Percentiles rank a stretch among this genome's conserved stretches.
These are phyloP conservation scores for Sternotherus odoratus DNA, from an alignment of 2,797 vertebrate genomes.

Conservation along the genomic window DNA sequence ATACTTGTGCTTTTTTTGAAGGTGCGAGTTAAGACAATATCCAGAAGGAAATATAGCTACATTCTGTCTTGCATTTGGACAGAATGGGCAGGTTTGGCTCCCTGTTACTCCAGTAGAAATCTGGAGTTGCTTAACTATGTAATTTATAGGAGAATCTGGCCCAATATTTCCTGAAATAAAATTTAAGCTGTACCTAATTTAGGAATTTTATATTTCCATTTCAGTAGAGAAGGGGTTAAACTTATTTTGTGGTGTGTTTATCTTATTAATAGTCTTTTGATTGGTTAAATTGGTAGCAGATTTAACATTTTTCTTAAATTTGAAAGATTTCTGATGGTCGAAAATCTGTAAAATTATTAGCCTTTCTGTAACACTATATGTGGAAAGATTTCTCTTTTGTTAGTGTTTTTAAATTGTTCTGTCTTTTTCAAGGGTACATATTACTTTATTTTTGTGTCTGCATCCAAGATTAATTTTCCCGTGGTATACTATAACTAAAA, in stretches of 20 bases:
- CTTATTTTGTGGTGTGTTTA: background rate
- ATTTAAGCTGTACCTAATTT: background rate
- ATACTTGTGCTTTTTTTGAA: background rate
- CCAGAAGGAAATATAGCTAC: background rate
- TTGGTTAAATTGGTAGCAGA: background rate
- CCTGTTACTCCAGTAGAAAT: background rate
- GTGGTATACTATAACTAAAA: background rate
- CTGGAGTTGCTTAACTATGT: background rate
- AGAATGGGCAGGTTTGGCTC: background rate
- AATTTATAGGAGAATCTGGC: background rate
- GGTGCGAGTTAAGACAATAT: background rate
- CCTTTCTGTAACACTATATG: background rate
- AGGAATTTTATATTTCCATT: background rate
- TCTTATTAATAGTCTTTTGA: background rate
- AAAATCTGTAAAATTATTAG: background rate
- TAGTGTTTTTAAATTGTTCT: background rate
- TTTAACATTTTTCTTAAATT: background rate
- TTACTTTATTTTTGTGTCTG: background rate
- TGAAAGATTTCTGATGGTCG: background rate
- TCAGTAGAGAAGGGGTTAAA: background rate
- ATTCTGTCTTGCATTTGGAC: background rate
- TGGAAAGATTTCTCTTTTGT: background rate
- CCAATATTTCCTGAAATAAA: background rate
- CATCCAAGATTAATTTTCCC: background rate
- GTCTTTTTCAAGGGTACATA: background rate